These are phyloP conservation scores for Tribolium madens DNA, from an alignment of 1,140 invertebrate species.

Conservation along the genomic window DNA sequence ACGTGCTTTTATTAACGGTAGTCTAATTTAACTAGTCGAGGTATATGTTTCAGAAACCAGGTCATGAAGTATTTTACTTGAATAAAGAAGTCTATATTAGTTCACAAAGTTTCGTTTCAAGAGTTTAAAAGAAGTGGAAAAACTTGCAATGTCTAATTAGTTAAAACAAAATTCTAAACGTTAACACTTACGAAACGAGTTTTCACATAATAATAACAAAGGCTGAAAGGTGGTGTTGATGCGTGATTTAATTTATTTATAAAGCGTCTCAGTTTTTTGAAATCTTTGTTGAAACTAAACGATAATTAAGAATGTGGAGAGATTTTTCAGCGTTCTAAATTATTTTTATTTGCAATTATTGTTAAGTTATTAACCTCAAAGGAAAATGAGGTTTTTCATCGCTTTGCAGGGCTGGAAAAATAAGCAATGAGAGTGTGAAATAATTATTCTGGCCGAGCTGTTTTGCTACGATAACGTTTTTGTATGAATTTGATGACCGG, in stretches of 20 bases:
- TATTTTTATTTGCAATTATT: not conserved
- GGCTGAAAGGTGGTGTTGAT: too few relatives aligned
- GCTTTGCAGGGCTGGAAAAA: not conserved
- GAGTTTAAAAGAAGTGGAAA: conserved; percentile 10
- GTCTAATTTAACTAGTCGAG: conserved; percentile 19
- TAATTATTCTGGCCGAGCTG: conserved; percentile 16
- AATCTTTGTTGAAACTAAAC: too few relatives aligned
- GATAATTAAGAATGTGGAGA: too few relatives aligned
- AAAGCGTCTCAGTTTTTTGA: too few relatives aligned
- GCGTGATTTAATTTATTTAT: too few relatives aligned
- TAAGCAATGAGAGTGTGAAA: conserved; percentile 8
- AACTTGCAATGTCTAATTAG: conserved; percentile 37
- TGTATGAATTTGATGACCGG: conserved; percentile 33
- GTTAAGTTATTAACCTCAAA: not conserved
- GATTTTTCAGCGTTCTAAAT: not conserved
- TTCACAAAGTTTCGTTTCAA: conserved; percentile 22
- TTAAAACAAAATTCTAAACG: conserved; percentile 28
- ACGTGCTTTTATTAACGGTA: conserved; percentile 31
- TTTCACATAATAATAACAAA: not conserved
- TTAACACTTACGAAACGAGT: not conserved
- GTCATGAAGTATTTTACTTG: conserved; percentile 14
- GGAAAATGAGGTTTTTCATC: not conserved
- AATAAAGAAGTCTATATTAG: conserved; percentile 20
- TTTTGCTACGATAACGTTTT: conserved; percentile 20
- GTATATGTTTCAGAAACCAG: conserved; percentile 16